These are phyloP conservation scores for Amphiura filiformis DNA, from an alignment of 35 echinoderm and acorn worm species.

Conservation along the genomic window DNA sequence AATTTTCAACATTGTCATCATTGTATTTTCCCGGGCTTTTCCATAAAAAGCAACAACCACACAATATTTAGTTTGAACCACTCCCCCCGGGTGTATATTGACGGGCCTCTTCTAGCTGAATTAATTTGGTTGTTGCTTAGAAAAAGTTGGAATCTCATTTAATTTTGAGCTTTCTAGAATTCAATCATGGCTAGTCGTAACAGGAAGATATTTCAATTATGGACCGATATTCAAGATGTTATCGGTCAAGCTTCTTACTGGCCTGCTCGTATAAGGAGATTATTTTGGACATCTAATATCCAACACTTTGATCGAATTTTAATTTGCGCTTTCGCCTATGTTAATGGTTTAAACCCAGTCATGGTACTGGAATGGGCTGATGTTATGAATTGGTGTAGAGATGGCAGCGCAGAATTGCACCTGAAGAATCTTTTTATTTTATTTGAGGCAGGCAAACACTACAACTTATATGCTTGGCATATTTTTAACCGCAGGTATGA, in stretches of 20 bases:
- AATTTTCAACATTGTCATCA: too few relatives aligned
- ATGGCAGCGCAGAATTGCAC: neutral
- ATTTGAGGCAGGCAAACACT: constrained; percentile 16
- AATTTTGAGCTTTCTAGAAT: too few relatives aligned
- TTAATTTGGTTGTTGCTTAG: too few relatives aligned
- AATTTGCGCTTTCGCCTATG: constrained; percentile 17
- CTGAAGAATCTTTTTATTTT: constrained; percentile 2
- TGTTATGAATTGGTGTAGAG: neutral
- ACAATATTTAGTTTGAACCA: too few relatives aligned
- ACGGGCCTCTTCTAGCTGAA: too few relatives aligned
- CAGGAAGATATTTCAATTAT: too few relatives aligned
- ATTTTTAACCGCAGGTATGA: constrained; percentile 1
- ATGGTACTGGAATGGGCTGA: constrained; percentile 19
- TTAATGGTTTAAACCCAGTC: constrained; percentile 16
- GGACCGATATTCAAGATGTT: constrained; percentile 25
- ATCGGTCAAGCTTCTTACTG: neutral
- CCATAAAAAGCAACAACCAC: too few relatives aligned
- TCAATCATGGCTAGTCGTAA: too few relatives aligned
- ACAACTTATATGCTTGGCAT: constrained; percentile 18
- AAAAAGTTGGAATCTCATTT: too few relatives aligned
- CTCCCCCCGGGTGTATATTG: too few relatives aligned
- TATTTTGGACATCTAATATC: constrained; percentile 19
- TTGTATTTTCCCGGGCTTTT: too few relatives aligned
- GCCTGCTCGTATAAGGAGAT: constrained; percentile 2
- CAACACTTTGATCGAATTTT: constrained; percentile 5